These are phyloP conservation scores for Holacanthus passer DNA, from an alignment of 2,113 vertebrate species.

Conservation along the genomic window DNA sequence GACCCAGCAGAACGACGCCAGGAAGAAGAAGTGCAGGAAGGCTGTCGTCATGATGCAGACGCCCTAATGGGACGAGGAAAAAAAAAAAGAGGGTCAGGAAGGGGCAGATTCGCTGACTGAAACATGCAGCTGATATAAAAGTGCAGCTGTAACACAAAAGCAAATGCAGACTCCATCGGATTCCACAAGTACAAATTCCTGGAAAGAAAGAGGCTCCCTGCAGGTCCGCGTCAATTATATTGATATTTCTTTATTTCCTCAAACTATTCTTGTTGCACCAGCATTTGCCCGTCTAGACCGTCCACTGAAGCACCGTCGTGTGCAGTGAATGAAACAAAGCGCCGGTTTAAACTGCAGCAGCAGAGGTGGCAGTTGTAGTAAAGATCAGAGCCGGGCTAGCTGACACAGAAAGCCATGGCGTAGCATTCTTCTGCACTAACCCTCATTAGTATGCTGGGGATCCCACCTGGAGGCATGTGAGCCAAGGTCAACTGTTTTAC, in stretches of 20 bases:
- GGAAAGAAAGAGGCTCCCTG: slow-evolving; percentile 24
- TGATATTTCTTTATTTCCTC: slow-evolving; percentile 39
- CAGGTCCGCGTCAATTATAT: slow-evolving; percentile 24
- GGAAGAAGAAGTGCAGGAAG: slow-evolving; percentile 99
- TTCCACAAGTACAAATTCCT: slow-evolving; percentile 31
- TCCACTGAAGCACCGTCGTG: slow-evolving; percentile 14
- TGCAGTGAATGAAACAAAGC: slow-evolving; percentile 52
- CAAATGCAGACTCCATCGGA: slow-evolving; percentile 14
- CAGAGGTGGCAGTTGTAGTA: slow-evolving; percentile 50
- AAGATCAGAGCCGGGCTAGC: slow-evolving; percentile 62
- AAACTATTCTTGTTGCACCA: slow-evolving; percentile 24
- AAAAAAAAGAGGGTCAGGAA: slow-evolving; percentile 52
- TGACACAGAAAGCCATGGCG: slow-evolving; percentile 52
- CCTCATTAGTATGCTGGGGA: slow-evolving; percentile 77
- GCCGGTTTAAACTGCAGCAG: slow-evolving; percentile 50
- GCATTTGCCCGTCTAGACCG: slow-evolving; percentile 37
- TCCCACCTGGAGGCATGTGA: slow-evolving; percentile 75
- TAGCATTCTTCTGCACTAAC: slow-evolving; percentile 64
- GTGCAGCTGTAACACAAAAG: not conserved
- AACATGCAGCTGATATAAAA: not conserved
- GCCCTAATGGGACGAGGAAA: slow-evolving; percentile 85
- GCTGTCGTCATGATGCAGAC: slow-evolving; percentile 98
- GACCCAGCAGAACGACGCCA: slow-evolving; percentile 99
- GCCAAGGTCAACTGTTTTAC: slow-evolving; percentile 77
- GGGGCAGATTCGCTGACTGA: not conserved